Percentiles rank a stretch among this genome's conserved stretches.
Evolutionary conservation across 1,140 invertebrate genomes (phyloP).

Genomic region (Hylaeus volcanicus): DNA sequence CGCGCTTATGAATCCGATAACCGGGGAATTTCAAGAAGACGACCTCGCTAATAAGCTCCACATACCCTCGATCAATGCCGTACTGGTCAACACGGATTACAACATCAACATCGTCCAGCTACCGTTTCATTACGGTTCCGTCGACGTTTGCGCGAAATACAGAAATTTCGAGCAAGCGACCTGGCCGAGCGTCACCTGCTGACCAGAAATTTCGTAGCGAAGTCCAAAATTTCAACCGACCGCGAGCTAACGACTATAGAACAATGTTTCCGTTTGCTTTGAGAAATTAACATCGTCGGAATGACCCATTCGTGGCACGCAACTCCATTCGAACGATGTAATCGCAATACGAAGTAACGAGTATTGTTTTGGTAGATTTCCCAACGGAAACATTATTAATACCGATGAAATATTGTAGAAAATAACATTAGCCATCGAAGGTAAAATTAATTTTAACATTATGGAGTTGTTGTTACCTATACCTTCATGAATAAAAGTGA

Average conservation of each 20-base stretch:
- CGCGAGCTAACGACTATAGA: too few species aligned
- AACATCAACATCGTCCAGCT: slow-evolving; percentile 73
- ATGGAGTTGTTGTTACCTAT: too few species aligned
- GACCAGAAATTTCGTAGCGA: slow-evolving; percentile 1
- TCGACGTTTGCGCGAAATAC: slow-evolving; percentile 71
- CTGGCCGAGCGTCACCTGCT: slow-evolving; percentile 72
- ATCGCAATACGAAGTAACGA: too few species aligned
- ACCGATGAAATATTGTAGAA: too few species aligned
- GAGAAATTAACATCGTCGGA: not conserved
- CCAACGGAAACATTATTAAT: too few species aligned
- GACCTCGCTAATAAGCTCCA: slow-evolving; percentile 62
- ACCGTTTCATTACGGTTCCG: slow-evolving; percentile 60
- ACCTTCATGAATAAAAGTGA: too few species aligned
- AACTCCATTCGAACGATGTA: too few species aligned
- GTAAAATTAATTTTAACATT: too few species aligned
- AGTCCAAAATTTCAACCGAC: not conserved
- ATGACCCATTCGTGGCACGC: too few species aligned
- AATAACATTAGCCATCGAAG: too few species aligned
- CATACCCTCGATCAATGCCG: slow-evolving; percentile 65
- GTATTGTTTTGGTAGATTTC: too few species aligned
- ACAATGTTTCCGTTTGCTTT: not conserved
- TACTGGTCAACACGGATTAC: slow-evolving; percentile 72
- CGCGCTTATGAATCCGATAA: slow-evolving; percentile 69
- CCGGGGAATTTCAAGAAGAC: slow-evolving; percentile 64
- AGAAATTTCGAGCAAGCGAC: slow-evolving; percentile 67